A percentile compares a stretch with the other conserved stretches of the same genome.
These are phyloP conservation scores for Sepiola atlantica DNA, from an alignment of 2,888 invertebrate genomes.

Conservation along the genomic window DNA sequence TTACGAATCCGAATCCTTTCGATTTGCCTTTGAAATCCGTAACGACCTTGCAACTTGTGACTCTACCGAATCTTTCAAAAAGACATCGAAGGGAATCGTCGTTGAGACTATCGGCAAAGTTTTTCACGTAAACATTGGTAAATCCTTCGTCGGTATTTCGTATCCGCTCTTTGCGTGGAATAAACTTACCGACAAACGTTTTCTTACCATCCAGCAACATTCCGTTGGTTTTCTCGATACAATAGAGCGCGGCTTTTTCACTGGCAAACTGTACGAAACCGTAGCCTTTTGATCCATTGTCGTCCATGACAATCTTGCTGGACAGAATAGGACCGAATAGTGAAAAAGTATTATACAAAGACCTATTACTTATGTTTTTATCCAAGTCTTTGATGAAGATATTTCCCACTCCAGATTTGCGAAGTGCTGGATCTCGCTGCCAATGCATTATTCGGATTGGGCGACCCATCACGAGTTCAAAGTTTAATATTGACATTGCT, in stretches of 20 bases:
- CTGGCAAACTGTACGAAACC: slow-evolving; percentile 99
- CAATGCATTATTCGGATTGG: slow-evolving; percentile 99
- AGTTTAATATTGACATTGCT: slow-evolving; percentile 99
- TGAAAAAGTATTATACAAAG: slow-evolving; percentile 98
- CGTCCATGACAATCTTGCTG: slow-evolving; percentile 95
- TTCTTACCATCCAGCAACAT: slow-evolving; percentile 98
- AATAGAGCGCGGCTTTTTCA: slow-evolving; percentile 95
- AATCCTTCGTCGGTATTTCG: slow-evolving; percentile 97
- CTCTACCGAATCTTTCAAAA: slow-evolving; percentile 94
- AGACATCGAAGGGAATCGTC: slow-evolving; percentile 95
- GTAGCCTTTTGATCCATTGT: slow-evolving; percentile 93
- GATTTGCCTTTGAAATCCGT: slow-evolving; percentile 81
- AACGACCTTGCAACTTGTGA: slow-evolving; percentile 93
- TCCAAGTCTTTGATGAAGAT: slow-evolving; percentile 98
- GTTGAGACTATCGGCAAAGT: slow-evolving; percentile 97
- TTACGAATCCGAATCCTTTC: slow-evolving; percentile 93
- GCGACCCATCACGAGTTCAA: slow-evolving; percentile 94
- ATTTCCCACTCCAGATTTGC: slow-evolving; percentile 98
- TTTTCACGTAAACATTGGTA: slow-evolving; percentile 98
- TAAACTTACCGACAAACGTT: slow-evolving; percentile 92
- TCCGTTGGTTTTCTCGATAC: slow-evolving; percentile 97
- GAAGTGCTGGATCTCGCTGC: slow-evolving; percentile 95
- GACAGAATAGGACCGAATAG: slow-evolving; percentile 98
- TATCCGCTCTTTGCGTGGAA: slow-evolving; percentile 97
- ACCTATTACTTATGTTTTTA: slow-evolving; percentile 97